Base-by-base conservation (phyloP, 2,888 invertebrate species). In the Torymus texanus region DNA sequence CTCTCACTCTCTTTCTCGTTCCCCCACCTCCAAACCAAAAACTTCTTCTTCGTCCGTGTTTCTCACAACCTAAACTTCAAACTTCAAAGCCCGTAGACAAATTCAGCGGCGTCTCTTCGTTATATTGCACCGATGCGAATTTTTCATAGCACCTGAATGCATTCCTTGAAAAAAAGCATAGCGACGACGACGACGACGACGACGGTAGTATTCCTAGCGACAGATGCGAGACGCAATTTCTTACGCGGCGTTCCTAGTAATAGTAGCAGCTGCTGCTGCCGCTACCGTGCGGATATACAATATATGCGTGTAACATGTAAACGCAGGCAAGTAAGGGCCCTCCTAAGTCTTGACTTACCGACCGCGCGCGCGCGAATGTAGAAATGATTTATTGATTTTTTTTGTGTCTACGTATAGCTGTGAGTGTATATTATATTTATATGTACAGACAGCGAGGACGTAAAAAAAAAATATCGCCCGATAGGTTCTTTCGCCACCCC, bases 301-400 rank as follows among this genome's bases (percentile, higher is more conserved):
- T 78, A 75, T 84, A 79, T 80, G 80, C 81, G 21, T 14, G 5
- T 13, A 18, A 41, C 50, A 51, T 14, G 56, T 13, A 2, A 86
- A 71, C 21, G 85, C 83, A 83, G 88, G 87, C 85, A 89, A 89
- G 84, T 85, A 70, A 88, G 88, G 80, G 70, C 82, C 80, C 88
- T 86, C 88, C 88, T 88, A 88, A 88, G 85, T 83, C 76, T 82
- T 83, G 75, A 84, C 84, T 88, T 88, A 88, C 86, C 88, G 85
- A 87, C 88, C 61, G 83, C 72, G 80, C 41, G 61, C 21, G n/a
- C 51, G 29, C 75, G 66, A 1, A 4, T 51, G 24, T 55, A 81
- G 62, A 14, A 53, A 73, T 79, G 75, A 81, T 81, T 75, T 78
- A 82, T 78, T 80, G 79, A 78, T 78, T 73, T 74, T 76, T 41